Conservation (phyloP, 2,888 invertebrate species). For the Chesias legatella region DNA sequence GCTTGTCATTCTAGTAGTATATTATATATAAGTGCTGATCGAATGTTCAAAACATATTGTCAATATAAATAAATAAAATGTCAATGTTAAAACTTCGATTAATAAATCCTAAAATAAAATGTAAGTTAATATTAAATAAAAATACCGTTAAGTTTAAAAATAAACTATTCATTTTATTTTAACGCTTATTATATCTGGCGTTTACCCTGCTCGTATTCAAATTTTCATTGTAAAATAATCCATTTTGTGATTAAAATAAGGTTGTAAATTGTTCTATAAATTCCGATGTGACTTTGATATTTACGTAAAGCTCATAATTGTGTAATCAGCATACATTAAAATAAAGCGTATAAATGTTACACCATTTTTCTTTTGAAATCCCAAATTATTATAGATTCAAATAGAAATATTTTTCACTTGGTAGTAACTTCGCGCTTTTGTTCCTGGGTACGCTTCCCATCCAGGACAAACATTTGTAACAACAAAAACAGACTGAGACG, state of each 20-base stretch:
- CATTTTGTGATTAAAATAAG: slow-evolving; percentile 57
- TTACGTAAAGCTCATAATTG: slow-evolving; percentile 67
- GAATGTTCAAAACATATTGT: slow-evolving; percentile 74
- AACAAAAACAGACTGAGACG: no score
- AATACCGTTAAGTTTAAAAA: neutral
- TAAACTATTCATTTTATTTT: slow-evolving; percentile 9
- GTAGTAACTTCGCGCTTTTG: no score
- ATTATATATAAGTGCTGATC: slow-evolving; percentile 63
- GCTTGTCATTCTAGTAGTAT: slow-evolving; percentile 67
- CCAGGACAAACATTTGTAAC: no score
- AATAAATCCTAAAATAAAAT: slow-evolving; percentile 26
- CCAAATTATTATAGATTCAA: no score
- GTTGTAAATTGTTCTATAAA: slow-evolving; percentile 74
- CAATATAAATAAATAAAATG: slow-evolving; percentile 55
- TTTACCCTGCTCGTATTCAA: slow-evolving; percentile 32
- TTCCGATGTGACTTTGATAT: slow-evolving; percentile 72
- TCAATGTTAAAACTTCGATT: slow-evolving; percentile 52
- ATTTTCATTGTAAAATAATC: slow-evolving; percentile 63
- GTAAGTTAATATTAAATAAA: slow-evolving; percentile 16
- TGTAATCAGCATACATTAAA: slow-evolving; percentile 73
- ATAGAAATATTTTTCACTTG: no score
- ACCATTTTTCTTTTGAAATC: slow-evolving; percentile 14
- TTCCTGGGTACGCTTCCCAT: no score
- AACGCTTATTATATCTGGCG: neutral
- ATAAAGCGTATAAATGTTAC: slow-evolving; percentile 72